Evolutionary conservation across 2,113 vertebrate species (phyloP), one percentile per base, ranked within the genome.

Genomic region (Desmodus rotundus): DNA sequence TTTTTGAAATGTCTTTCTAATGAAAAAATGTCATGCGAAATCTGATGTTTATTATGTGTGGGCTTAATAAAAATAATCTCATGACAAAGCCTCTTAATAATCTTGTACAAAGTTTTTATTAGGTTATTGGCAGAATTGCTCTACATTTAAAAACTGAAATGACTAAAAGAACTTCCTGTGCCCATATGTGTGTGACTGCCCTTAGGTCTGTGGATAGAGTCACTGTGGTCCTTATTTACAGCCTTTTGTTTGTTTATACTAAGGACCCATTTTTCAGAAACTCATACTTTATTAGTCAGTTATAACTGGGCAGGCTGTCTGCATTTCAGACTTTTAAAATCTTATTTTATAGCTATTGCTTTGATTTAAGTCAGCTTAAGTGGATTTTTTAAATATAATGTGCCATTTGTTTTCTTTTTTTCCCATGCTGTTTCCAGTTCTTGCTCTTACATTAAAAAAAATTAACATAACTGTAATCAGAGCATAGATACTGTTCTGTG

Each of bases 1-100:
- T 38, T 93, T 96, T 93, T 94, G 47, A 96, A 88, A 91, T 91
- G 14, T 65, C 41, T 93, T 88, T 58, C 47, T 88, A 78, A 63
- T 91, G 65, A 89, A 94, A 95, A 91, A 70, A 61, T 76, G 28
- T 67, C 58, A 85, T 87, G 43, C 43, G 73, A 70, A 81, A 12
- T 91, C 91, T 91, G 63, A 47, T 83, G 43, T 68, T 87, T 86
- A 24, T 61, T 88, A 73, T 72, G 16, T 74, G 26, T n/a, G 24
- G 43, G 33, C 11, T 96, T 84, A 88, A 63, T 83, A 74, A 36
- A 94, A 91, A 45, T 38, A 28, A 52, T 94, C 54, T 95, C 50
- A 58, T 15, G 41, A 50, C 73, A 33, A 85, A 54, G 22, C 4
- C n/a, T 89, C 41, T 89, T 73, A 38, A 38, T 89, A 61, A 91